Evolutionary conservation across 2,888 invertebrate genomes (phyloP), one percentile per base, ranked within the genome.

Genomic region (Tachina fera): DNA sequence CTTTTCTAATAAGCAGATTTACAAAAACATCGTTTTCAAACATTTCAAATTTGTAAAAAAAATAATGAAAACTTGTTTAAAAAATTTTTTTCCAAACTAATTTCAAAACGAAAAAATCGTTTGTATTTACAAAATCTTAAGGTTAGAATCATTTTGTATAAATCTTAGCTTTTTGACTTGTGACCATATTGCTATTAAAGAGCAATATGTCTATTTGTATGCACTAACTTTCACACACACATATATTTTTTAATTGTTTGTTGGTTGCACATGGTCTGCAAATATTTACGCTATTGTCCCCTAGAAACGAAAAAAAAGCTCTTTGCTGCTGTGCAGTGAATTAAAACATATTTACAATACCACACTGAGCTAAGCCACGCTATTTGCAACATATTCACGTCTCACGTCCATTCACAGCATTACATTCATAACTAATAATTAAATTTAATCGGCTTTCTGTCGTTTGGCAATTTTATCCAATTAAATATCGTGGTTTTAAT

Each of bases 371-470:
- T 41, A 14, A 68, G 41, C 65, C 19, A n/a, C n/a, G 14, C 67
- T 51, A 75, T 43, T 70, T 41, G 63, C 82, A 63, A 53, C 43
- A 63, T 53, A 53, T n/a, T 60, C 39, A 53, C 19, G 51, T 14
- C 4, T 47, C 41, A 16, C 49, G 31, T 22, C 11, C 47, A 68
- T 39, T 19, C 71, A 81, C 63, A 81, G 67, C 53, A 49, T 65
- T 63, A 80, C 76, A 71, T 82, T 71, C 86, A 83, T 84, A 87
- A 87, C 83, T 87, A 86, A 87, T 88, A 88, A 88, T 88, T 88
- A 87, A 87, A 88, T 88, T 87, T 88, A 88, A 87, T 87, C 87
- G 86, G 79, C 87, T 83, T 86, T 87, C 87, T 87, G 86, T 87
- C 86, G 85, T 87, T 83, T 87, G 83, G 83, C 86, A 87, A 88